Percentiles rank a stretch among this genome's conserved stretches.
phyloP scores from a whole-genome alignment of 2,113 vertebrate genomes.

The Astatoreochromis straeleni region DNA sequence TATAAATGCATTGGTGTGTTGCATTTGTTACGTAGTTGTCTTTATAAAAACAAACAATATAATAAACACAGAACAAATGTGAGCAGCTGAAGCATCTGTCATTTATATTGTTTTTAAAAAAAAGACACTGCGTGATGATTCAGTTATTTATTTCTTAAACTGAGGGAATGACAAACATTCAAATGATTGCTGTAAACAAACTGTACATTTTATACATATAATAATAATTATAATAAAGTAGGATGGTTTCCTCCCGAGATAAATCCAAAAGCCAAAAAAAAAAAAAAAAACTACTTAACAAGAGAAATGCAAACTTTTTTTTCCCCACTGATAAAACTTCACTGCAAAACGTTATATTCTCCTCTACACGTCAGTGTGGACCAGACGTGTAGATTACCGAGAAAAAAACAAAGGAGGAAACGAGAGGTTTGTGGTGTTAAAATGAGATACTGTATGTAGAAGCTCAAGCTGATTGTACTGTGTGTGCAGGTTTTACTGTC shows the following conservation, averaged over 20 bases:
- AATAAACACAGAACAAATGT: not conserved
- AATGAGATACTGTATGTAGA: not conserved
- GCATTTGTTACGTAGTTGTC: not conserved
- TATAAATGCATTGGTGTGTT: not conserved
- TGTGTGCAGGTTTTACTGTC: not conserved
- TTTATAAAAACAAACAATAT: not conserved
- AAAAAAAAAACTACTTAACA: not conserved
- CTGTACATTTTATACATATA: constrained; percentile 80
- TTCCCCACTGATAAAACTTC: constrained; percentile 51
- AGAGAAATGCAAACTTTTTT: constrained; percentile 36
- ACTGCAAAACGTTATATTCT: constrained; percentile 70
- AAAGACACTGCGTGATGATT: not conserved
- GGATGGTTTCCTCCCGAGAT: constrained; percentile 23
- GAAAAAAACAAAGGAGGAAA: not conserved
- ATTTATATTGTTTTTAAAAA: not conserved
- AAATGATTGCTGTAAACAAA: constrained; percentile 75
- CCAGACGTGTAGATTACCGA: constrained; percentile 14
- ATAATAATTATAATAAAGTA: constrained; percentile 37
- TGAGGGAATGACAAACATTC: constrained; percentile 67
- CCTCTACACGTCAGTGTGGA: constrained; percentile 57
- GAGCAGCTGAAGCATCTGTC: not conserved
- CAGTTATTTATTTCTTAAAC: constrained; percentile 69
- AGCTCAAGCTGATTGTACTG: not conserved
- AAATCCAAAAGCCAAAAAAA: constrained; percentile 20
- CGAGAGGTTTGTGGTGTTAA: not conserved